phyloP scores from a whole-genome alignment of 2,888 invertebrate species.

The Heliconius sara region DNA sequence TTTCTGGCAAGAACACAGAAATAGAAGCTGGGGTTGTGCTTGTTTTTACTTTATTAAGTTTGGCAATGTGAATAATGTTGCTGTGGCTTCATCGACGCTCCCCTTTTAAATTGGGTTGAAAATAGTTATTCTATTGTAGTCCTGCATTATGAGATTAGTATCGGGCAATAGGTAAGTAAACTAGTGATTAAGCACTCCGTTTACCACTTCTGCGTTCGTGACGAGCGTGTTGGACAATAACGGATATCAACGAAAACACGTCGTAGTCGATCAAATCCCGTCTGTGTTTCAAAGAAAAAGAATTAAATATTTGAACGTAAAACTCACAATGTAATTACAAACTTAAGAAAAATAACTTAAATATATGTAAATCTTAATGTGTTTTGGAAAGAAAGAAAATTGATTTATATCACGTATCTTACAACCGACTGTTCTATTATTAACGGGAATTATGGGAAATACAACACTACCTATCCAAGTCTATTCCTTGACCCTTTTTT shows the following conservation, averaged over 20 bases:
- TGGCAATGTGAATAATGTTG: not conserved
- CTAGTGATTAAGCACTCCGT: not conserved
- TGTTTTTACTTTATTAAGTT: not conserved
- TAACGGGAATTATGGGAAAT: constrained; percentile 48
- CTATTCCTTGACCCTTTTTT: constrained; percentile 33
- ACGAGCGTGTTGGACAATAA: too few species aligned
- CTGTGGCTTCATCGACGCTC: not conserved
- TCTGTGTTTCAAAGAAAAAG: too few species aligned
- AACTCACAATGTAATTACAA: too few species aligned
- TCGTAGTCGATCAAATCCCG: too few species aligned
- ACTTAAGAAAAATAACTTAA: too few species aligned
- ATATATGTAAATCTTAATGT: not conserved
- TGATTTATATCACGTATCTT: constrained; percentile 43
- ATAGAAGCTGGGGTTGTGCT: not conserved
- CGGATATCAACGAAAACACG: too few species aligned
- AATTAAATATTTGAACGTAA: too few species aligned
- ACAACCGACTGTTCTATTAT: constrained; percentile 47
- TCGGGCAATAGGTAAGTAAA: not conserved
- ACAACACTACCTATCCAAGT: constrained; percentile 37
- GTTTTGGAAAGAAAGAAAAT: constrained; percentile 34
- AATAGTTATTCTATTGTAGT: not conserved
- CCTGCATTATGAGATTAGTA: not conserved
- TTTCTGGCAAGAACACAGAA: constrained; percentile 1
- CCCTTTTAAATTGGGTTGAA: not conserved
- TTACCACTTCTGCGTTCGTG: too few species aligned